A percentile compares a stretch with the other conserved stretches of the same genome.
Evolutionary conservation across 2,888 invertebrate genomes (phyloP).

Genomic region (Lamproptera curius): DNA sequence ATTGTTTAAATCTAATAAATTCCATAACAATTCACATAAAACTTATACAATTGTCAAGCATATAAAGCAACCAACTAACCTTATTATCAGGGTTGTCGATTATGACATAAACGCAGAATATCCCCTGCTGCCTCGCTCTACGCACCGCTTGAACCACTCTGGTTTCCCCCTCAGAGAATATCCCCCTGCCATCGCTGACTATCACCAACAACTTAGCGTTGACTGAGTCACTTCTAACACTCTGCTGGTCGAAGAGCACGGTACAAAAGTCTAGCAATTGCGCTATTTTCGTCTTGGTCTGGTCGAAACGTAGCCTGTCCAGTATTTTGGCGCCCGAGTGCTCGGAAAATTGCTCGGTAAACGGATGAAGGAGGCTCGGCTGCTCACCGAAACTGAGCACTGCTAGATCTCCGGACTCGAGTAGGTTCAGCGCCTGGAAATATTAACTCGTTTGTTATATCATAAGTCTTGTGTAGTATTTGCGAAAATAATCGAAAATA

Average conservation of each 20-base stretch:
- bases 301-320: slow-evolving; percentile 90
- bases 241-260: slow-evolving; percentile 72
- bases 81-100: slow-evolving; percentile 96
- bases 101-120: slow-evolving; percentile 97
- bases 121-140: slow-evolving; percentile 86
- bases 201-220: slow-evolving; percentile 93
- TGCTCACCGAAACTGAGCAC: slow-evolving; percentile 95
- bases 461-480: too few relatives aligned
- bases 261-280: slow-evolving; percentile 89
- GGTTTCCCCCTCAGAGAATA: slow-evolving; percentile 91
- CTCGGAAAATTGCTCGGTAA: slow-evolving; percentile 92
- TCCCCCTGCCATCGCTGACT: slow-evolving; percentile 96
- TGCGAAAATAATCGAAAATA: too few relatives aligned
- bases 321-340: slow-evolving; percentile 90
- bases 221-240: slow-evolving; percentile 70
- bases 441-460: neutral
- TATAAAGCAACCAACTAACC: slow-evolving; percentile 70
- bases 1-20: too few relatives aligned
- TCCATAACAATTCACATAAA: too few relatives aligned
- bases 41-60: too few relatives aligned
- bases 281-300: slow-evolving; percentile 92
- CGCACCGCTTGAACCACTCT: slow-evolving; percentile 87
- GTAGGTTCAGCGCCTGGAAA: slow-evolving; percentile 87
- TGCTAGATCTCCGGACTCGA: slow-evolving; percentile 96
- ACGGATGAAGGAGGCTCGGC: slow-evolving; percentile 90